These are phyloP conservation scores for Anguilla pacifica DNA, from an alignment of 2,797 vertebrate genomes.

Conservation along the genomic window DNA sequence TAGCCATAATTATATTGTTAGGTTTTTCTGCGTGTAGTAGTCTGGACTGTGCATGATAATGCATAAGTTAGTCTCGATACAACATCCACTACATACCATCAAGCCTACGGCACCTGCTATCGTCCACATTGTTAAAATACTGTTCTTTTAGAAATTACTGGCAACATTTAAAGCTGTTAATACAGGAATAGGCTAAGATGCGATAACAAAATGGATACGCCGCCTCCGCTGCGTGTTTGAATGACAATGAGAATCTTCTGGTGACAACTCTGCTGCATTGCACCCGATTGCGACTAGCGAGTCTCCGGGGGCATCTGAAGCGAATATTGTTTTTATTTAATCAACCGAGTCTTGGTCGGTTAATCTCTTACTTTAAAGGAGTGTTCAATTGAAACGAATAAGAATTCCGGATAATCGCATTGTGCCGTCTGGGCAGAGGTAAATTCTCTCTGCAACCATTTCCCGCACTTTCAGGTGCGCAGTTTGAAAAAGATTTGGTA, in stretches of 20 bases:
- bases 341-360: not conserved
- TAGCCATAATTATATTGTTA: not conserved
- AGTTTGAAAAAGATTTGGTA: not conserved
- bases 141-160: not conserved
- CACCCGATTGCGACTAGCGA: not conserved
- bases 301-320: not conserved
- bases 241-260: conserved; percentile 8
- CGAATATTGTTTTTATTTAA: not conserved
- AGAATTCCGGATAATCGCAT: not conserved
- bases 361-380: not conserved
- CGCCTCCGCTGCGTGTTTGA: not conserved
- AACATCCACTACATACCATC: not conserved
- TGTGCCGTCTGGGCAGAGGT: not conserved
- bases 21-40: not conserved
- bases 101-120: not conserved
- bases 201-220: conserved; percentile 5
- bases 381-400: not conserved
- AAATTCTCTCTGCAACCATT: not conserved
- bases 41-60: not conserved
- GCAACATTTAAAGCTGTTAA: not conserved
- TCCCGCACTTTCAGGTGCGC: not conserved
- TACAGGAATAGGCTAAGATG: not conserved
- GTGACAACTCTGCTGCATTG: conserved; percentile 19
- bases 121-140: not conserved
- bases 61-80: not conserved